These are phyloP conservation scores for Cheilosia variabilis DNA, from an alignment of 2,888 invertebrate genomes.

Conservation along the genomic window DNA sequence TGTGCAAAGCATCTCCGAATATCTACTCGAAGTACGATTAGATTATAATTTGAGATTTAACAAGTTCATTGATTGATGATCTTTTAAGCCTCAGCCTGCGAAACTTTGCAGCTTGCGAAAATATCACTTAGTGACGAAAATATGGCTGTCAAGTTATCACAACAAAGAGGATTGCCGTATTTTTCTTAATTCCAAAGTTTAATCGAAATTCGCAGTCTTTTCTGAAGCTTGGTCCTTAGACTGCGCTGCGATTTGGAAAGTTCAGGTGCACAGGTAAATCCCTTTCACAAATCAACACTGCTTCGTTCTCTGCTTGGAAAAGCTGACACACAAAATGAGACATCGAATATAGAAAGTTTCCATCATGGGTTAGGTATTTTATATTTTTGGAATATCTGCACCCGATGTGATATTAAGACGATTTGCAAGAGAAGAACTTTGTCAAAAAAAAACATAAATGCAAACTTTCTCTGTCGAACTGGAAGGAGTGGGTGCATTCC, in stretches of 20 bases:
- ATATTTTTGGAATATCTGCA: conserved; percentile 58
- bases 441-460: conserved; percentile 22
- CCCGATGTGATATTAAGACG: conserved; percentile 67
- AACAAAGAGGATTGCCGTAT: conserved; percentile 35
- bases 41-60: conserved; percentile 46
- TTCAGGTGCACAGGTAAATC: conserved; percentile 30
- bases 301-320: neutral
- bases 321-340: conserved; percentile 29
- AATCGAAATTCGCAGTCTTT: conserved; percentile 39
- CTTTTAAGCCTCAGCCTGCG: neutral
- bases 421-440: conserved; percentile 53
- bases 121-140: conserved; percentile 14
- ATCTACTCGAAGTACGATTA: conserved; percentile 31
- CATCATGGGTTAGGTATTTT: neutral
- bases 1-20: neutral
- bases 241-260: neutral
- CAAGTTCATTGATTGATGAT: conserved; percentile 55
- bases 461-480: conserved; percentile 54
- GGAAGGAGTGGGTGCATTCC: conserved; percentile 7
- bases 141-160: conserved; percentile 55
- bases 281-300: conserved; percentile 30
- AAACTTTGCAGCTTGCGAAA: conserved; percentile 28
- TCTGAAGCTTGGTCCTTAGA: conserved; percentile 5
- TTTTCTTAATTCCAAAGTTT: conserved; percentile 71
- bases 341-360: conserved; percentile 58